Evolutionary conservation across 2,888 invertebrate genomes (phyloP), one percentile per base, ranked within the genome.

Genomic region (Ectemnius cavifrons): DNA sequence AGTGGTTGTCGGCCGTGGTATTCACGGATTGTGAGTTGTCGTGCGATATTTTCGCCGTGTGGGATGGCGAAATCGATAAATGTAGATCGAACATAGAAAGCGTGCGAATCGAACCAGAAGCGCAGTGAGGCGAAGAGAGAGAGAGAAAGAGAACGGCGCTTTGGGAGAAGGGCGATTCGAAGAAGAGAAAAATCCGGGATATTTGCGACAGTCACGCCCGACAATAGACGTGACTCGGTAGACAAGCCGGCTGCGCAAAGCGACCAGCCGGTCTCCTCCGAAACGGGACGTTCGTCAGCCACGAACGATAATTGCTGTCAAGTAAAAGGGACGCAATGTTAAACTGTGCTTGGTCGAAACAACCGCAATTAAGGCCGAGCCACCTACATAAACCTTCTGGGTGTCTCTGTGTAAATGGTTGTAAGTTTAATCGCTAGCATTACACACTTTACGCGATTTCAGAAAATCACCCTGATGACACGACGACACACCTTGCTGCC

Each of bases 321-420:
- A 79, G 79, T 79, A 79, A 79, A 77, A 77, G 76, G 76, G 73
- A 58, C 70, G 73, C 64, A 52, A 76, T 65, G 79, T 79, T 76
- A 77, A 77, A 72, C 71, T 66, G 63, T 63, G 67, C 71, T 72
- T 74, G 71, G 73, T 68, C 77, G 80, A 73, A 80, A 80, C 66
- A 74, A 71, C 71, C 74, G 80, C 77, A 80, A 80, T 80, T 80
- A 80, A 80, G 80, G 80, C 72, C 80, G 77, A 67, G 75, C 73
- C 65, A 52, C 69, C 52, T 14, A 46, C 45, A 52, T 18, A 56
- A 59, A 20, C 20, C 20, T n/a, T n/a, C n/a, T n/a, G n/a, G n/a
- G n/a, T 20, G 20, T 45, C 75, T 47, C 63, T 20, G 14, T 6
- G 63, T 14, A 2, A 23, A 23, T 23, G 0, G 23, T 20, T 20